Evolutionary conservation across 92 coral and sea anemone genomes (phyloP).

Genomic region (Zoanthus solanderi): DNA sequence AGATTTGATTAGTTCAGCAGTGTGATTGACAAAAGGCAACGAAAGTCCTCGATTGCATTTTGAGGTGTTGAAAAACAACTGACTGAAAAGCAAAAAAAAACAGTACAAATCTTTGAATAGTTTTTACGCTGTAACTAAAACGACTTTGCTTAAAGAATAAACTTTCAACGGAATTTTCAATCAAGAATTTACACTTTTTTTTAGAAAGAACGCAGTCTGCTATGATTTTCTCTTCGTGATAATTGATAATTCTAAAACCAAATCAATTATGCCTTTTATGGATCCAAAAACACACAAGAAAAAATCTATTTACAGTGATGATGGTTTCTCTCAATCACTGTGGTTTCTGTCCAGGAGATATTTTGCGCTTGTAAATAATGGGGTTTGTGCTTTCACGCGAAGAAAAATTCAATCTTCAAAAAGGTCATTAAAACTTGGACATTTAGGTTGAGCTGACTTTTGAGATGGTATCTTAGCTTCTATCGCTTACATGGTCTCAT

Average conservation of each 20-base stretch:
- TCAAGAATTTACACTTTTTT: too few relatives aligned
- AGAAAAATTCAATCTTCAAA: not conserved
- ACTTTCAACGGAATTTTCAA: not conserved
- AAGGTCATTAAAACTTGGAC: not conserved
- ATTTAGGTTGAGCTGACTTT: not conserved
- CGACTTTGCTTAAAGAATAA: not conserved
- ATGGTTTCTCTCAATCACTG: conserved; percentile 15
- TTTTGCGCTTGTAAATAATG: conserved; percentile 1
- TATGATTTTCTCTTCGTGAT: not conserved
- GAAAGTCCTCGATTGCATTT: not conserved
- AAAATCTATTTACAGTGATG: conserved; percentile 39
- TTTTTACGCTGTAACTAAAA: not conserved
- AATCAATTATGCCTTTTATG: not conserved
- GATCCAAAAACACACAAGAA: not conserved
- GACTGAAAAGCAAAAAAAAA: not conserved
- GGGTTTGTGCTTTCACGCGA: conserved; percentile 30
- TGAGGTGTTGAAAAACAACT: conserved; percentile 3
- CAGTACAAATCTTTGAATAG: not conserved
- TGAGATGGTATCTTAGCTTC: conserved; percentile 19
- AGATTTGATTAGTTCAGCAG: not conserved
- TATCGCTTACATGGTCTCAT: conserved; percentile 19
- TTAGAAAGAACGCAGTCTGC: not conserved
- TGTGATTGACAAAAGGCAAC: not conserved
- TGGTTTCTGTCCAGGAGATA: conserved; percentile 28
- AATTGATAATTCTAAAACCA: not conserved